A percentile compares a stretch with the other conserved stretches of the same genome.
Evolutionary conservation across 1,140 invertebrate genomes (phyloP).

Genomic region (Leptopilina boulardi): DNA sequence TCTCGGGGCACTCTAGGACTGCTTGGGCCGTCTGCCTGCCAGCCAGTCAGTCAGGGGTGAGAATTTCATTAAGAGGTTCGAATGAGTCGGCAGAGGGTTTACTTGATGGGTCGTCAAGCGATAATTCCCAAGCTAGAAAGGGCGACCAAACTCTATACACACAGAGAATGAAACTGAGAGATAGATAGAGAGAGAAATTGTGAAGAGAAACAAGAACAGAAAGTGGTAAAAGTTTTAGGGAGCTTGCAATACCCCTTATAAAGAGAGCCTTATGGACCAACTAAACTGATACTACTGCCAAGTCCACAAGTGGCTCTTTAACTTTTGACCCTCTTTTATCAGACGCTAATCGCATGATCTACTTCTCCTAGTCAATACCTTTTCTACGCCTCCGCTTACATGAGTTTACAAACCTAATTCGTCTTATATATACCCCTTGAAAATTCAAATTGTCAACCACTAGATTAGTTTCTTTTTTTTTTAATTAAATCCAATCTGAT

Average conservation of each 20-base stretch:
- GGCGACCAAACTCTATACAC: conserved; percentile 51
- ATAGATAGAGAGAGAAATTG: conserved; percentile 47
- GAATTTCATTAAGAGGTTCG: conserved; percentile 79
- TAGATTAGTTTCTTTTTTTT: too few relatives aligned
- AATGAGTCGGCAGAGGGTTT: conserved; percentile 76
- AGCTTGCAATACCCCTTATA: conserved; percentile 69
- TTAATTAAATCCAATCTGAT: too few relatives aligned
- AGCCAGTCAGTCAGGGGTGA: conserved; percentile 76
- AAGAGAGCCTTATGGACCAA: conserved; percentile 76
- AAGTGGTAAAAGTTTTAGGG: conserved; percentile 64
- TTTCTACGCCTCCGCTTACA: conserved; percentile 14
- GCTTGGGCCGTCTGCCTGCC: conserved; percentile 67
- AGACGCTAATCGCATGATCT: conserved; percentile 74
- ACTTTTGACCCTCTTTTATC: conserved; percentile 75
- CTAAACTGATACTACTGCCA: conserved; percentile 75
- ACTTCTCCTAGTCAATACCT: conserved; percentile 36
- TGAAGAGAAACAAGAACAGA: conserved; percentile 56
- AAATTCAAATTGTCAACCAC: too few relatives aligned
- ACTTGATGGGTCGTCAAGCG: conserved; percentile 77
- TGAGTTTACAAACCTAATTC: conserved; percentile 23
- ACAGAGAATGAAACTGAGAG: conserved; percentile 53
- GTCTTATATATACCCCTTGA: neutral
- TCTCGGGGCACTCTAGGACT: conserved; percentile 52
- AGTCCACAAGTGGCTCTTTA: conserved; percentile 78
- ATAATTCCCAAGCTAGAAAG: conserved; percentile 75